phyloP scores from a whole-genome alignment of 2,888 invertebrate species.

The Perithous albicinctus region DNA sequence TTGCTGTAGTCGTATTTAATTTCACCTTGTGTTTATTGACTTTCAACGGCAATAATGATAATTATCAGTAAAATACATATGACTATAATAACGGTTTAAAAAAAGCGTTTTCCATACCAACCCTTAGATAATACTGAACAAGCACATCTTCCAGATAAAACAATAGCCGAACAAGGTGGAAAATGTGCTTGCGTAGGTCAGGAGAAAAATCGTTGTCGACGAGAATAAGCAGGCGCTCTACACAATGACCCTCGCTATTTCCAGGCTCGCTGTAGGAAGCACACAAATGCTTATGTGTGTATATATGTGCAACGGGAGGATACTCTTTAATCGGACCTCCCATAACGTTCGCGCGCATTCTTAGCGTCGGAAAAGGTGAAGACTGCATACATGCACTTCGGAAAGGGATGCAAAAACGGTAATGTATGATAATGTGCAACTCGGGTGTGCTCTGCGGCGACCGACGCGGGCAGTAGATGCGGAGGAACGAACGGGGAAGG shows the following conservation, averaged over 20 bases:
- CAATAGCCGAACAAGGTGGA: conserved; percentile 50
- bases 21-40: too few relatives aligned
- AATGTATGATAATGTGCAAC: conserved; percentile 82
- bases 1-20: too few relatives aligned
- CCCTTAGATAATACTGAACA: neutral
- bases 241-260: conserved; percentile 12
- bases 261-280: neutral
- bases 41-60: too few relatives aligned
- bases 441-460: conserved; percentile 38
- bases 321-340: conserved; percentile 14
- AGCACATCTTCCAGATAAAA: conserved; percentile 35
- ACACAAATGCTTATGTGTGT: neutral
- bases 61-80: too few relatives aligned
- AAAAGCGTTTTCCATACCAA: too few relatives aligned
- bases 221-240: conserved; percentile 28
- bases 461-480: conserved; percentile 31
- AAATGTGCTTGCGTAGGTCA: conserved; percentile 67
- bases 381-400: conserved; percentile 71
- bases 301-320: neutral
- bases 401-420: conserved; percentile 80
- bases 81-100: too few relatives aligned
- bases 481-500: conserved; percentile 67
- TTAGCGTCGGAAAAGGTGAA: conserved; percentile 48
- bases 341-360: conserved; percentile 27
- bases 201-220: conserved; percentile 57